Conservation (phyloP, 2,797 vertebrate genomes). For the Synaphobranchus kaupii region DNA sequence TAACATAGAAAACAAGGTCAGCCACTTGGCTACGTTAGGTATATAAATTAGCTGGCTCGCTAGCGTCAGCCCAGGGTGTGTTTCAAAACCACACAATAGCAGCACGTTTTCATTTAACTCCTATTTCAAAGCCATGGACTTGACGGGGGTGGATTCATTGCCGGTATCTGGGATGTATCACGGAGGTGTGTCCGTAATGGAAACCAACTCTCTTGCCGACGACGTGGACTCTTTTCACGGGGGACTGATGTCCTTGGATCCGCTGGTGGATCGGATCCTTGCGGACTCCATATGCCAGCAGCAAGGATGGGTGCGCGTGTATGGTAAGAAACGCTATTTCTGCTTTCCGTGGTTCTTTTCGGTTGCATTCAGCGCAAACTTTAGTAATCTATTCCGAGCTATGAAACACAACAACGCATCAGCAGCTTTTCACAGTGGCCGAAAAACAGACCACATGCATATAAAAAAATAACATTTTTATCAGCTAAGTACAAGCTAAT, state of each 20-base stretch:
- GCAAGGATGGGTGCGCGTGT: slow-evolving; percentile 90
- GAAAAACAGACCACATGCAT: background rate
- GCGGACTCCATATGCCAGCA: slow-evolving; percentile 86
- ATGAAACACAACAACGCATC: background rate
- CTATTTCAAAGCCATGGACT: slow-evolving; percentile 23
- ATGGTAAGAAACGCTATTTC: slow-evolving; percentile 74
- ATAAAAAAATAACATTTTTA: background rate
- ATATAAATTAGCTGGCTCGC: background rate
- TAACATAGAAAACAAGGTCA: slow-evolving; percentile 29
- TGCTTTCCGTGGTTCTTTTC: background rate
- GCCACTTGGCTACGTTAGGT: background rate
- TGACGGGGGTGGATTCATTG: slow-evolving; percentile 34
- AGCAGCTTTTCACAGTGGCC: background rate
- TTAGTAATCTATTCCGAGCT: background rate
- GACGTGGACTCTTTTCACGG: slow-evolving; percentile 71
- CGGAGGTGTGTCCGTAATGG: slow-evolving; percentile 53
- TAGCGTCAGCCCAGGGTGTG: background rate
- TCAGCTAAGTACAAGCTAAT: background rate
- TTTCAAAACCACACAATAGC: background rate
- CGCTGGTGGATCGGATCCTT: slow-evolving; percentile 83
- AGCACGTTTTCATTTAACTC: slow-evolving; percentile 25
- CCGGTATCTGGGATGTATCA: slow-evolving; percentile 37
- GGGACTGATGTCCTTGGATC: slow-evolving; percentile 69
- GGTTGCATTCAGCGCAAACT: background rate
- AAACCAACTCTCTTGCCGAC: slow-evolving; percentile 65